Base-by-base conservation (phyloP, 2,888 invertebrate genomes). In the Oxystoma pomonae region DNA sequence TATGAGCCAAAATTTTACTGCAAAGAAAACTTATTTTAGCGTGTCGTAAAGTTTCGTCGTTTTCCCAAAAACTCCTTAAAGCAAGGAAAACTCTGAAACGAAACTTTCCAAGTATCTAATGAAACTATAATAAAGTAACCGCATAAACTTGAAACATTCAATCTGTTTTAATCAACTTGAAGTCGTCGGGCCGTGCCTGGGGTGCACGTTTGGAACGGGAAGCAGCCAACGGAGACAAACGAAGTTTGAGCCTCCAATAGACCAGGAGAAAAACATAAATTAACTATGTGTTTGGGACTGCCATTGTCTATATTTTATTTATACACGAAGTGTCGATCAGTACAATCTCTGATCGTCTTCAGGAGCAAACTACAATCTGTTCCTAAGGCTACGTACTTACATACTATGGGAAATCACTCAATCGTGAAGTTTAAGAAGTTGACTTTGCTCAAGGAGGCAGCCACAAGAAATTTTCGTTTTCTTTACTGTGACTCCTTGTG, bases 141-240 rank as follows among this genome's bases (percentile, higher is more conserved):
- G 74, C 75, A 73, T 76, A 76, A 77, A 78, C 77, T 78, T 78
- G 76, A 78, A 79, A 79, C 79, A 80, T 80, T 80, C 80, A 80
- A 80, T 80, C 79, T 79, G 78, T 80, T 80, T 80, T 80, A 80
- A 80, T 80, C 79, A 80, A 78, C 76, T 75, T 72, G 76, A 73
- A 76, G 77, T 75, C 77, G 76, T 77, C 77, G 76, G 73, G 73
- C 76, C 77, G 75, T 77, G 78, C 78, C 77, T 74, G 77, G 76
- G 74, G 73, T 73, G 70, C 64, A 62, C 55, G 66, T 66, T 64
- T 61, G 59, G 66, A 60, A 57, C 61, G 57, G 51, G 65, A 64
- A 3, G 3, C 35, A 35, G 5, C 35, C 35, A 65, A 66, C 57
- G 61, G 60, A 63, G 64, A 64, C 64, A 60, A 60, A 57, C 22